Conservation (phyloP, 2,888 invertebrate species). For the Xestia sexstrigata region DNA sequence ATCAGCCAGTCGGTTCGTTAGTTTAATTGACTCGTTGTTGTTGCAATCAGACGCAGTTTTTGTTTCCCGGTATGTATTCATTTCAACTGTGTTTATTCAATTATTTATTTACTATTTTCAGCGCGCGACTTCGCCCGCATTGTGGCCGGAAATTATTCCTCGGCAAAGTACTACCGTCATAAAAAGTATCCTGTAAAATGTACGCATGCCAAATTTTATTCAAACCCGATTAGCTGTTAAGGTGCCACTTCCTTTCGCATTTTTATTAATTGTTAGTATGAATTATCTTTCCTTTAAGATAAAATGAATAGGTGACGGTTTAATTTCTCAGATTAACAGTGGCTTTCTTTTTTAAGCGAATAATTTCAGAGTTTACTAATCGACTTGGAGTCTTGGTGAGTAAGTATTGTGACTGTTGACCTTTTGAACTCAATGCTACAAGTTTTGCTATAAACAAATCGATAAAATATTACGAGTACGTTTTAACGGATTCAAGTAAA, state of each 20-base stretch:
- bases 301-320: neutral
- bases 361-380: neutral
- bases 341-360: neutral
- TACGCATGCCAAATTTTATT: neutral
- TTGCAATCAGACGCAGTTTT: neutral
- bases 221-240: neutral
- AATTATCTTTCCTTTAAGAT: neutral
- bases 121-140: neutral
- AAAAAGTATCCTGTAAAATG: neutral
- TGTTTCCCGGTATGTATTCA: neutral
- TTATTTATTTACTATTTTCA: neutral
- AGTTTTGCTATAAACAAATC: slow-evolving; percentile 4
- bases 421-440: neutral
- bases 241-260: neutral
- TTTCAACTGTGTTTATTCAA: neutral
- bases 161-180: neutral
- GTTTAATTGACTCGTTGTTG: neutral
- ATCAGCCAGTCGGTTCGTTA: neutral
- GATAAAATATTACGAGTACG: neutral
- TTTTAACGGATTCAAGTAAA: slow-evolving; percentile 25
- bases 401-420: neutral
- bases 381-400: neutral
- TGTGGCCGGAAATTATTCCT: neutral
- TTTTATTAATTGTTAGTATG: neutral
- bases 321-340: neutral